These are phyloP conservation scores for Drosophila athabasca DNA, from an alignment of 1,140 invertebrate genomes.

Conservation along the genomic window DNA sequence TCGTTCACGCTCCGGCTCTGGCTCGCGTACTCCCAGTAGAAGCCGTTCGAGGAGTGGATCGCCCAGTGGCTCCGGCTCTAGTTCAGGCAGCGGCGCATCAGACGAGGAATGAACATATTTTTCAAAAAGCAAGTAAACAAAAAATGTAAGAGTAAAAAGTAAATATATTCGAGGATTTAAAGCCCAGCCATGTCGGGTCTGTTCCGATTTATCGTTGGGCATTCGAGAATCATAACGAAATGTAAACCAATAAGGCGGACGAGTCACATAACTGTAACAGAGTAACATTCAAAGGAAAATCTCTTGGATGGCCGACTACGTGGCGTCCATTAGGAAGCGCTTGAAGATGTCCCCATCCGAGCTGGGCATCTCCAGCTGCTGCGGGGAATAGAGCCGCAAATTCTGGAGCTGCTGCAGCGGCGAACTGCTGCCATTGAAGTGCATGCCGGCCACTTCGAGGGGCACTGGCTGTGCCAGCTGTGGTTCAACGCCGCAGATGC, in stretches of 20 bases:
- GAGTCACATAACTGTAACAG: background rate
- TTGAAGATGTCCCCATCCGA: conserved; percentile 66
- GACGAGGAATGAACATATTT: conserved; percentile 54
- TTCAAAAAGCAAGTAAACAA: conserved; percentile 27
- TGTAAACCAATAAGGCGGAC: background rate
- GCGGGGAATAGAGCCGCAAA: conserved; percentile 59
- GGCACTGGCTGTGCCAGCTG: conserved; percentile 35
- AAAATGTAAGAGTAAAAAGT: conserved; percentile 19
- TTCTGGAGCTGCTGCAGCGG: conserved; percentile 69
- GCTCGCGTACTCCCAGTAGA: conserved; percentile 65
- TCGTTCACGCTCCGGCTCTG: conserved; percentile 66
- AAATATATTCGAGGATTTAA: conserved; percentile 5
- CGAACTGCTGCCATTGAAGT: conserved; percentile 58
- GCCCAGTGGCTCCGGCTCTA: conserved; percentile 69
- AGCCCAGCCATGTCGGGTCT: conserved; percentile 3
- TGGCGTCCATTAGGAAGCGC: conserved; percentile 67
- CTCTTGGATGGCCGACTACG: conserved; percentile 23
- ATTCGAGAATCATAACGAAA: background rate
- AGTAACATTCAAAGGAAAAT: background rate
- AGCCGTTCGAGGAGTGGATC: conserved; percentile 75
- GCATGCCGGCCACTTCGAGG: conserved; percentile 37
- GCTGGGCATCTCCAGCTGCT: conserved; percentile 45
- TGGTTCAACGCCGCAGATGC: conserved; percentile 61
- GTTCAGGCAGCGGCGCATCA: conserved; percentile 67
- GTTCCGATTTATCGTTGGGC: background rate